phyloP scores from a whole-genome alignment of 2,888 invertebrate genomes.

The Ellobium chinense region DNA sequence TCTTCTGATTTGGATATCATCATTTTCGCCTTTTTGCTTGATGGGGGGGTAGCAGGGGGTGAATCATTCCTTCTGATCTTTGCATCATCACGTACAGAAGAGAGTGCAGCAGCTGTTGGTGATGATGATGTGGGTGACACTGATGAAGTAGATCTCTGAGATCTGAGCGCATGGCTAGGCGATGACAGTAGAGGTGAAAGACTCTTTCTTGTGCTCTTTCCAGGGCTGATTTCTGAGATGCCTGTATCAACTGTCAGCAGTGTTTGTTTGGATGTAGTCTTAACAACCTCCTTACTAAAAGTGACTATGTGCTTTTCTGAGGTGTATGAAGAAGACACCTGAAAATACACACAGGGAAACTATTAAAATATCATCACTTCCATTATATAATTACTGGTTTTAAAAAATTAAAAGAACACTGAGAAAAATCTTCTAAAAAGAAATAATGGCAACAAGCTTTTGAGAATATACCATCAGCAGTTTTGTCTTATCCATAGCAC shows the following conservation, averaged over 20 bases:
- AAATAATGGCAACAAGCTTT: too few species aligned
- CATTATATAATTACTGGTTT: too few species aligned
- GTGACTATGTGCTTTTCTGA: background rate
- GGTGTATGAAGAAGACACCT: background rate
- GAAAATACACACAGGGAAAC: background rate
- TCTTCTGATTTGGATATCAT: conserved; percentile 12
- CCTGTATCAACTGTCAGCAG: background rate
- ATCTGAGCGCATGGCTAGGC: conserved; percentile 10
- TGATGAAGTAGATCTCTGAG: conserved; percentile 5
- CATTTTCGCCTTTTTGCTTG: conserved; percentile 35
- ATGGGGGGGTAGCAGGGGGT: conserved; percentile 37
- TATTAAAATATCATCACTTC: background rate
- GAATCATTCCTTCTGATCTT: background rate
- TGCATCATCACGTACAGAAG: background rate
- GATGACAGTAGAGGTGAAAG: conserved; percentile 14
- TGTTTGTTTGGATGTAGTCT: background rate
- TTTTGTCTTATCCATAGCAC: too few species aligned
- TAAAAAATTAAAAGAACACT: too few species aligned
- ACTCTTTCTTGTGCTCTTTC: background rate
- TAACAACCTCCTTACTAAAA: background rate
- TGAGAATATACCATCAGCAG: too few species aligned
- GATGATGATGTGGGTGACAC: background rate
- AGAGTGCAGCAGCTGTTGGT: background rate
- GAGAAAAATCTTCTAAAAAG: too few species aligned
- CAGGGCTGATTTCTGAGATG: background rate